phyloP scores from a whole-genome alignment of 2,888 invertebrate species.

The Anthophora plumipes region DNA sequence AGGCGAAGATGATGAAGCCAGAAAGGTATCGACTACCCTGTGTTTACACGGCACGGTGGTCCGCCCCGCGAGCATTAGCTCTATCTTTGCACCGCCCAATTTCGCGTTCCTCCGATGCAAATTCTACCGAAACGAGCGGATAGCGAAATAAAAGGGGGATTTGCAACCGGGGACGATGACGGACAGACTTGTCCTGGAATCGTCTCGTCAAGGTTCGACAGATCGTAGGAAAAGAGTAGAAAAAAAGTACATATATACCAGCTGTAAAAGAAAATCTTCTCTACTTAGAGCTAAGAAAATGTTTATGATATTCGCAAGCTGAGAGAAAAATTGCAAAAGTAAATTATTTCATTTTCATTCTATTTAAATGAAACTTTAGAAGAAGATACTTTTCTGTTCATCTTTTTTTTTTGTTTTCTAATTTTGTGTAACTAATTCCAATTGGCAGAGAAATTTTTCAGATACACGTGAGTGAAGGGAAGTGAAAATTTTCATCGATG shows the following conservation, averaged over 20 bases:
- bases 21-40: conserved; percentile 79
- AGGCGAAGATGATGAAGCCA: conserved; percentile 74
- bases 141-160: conserved; percentile 74
- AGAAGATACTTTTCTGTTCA: no score
- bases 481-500: background rate
- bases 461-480: background rate
- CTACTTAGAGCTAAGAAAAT: no score
- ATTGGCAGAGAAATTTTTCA: no score
- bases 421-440: no score
- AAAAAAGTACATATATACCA: no score
- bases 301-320: no score
- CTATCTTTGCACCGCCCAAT: conserved; percentile 78
- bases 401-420: no score
- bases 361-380: no score
- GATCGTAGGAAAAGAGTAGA: background rate
- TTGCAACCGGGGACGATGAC: conserved; percentile 35
- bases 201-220: background rate
- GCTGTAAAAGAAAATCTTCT: no score
- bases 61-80: conserved; percentile 76
- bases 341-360: no score
- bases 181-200: conserved; percentile 43
- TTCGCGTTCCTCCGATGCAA: conserved; percentile 79
- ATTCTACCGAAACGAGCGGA: conserved; percentile 79
- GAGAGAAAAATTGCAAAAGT: no score
- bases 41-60: conserved; percentile 78